phyloP scores from a whole-genome alignment of 2,888 invertebrate genomes.

The Odontocerum albicorne region DNA sequence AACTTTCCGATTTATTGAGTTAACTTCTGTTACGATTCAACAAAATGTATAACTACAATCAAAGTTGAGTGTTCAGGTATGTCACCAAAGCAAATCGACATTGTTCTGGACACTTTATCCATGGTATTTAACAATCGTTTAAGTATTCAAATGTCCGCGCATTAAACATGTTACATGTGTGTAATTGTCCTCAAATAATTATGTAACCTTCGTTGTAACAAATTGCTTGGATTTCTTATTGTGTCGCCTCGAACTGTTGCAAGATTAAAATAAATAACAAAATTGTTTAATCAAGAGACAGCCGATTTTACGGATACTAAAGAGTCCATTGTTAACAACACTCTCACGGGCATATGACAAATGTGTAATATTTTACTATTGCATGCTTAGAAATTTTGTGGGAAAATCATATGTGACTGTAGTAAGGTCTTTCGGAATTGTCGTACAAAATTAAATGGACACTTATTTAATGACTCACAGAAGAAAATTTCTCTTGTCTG shows the following conservation, averaged over 20 bases:
- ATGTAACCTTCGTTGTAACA: constrained; percentile 3
- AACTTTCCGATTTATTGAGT: no score
- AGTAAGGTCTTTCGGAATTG: no score
- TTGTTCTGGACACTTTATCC: constrained; percentile 12
- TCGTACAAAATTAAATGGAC: no score
- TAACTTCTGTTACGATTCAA: no score
- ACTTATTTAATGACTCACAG: no score
- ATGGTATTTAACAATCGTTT: constrained; percentile 10
- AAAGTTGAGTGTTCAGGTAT: background rate
- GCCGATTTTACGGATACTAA: constrained; percentile 18
- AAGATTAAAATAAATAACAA: background rate
- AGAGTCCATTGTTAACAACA: constrained; percentile 11
- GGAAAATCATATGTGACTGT: no score
- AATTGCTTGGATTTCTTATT: constrained; percentile 14
- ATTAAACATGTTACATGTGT: constrained; percentile 9
- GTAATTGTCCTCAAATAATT: constrained; percentile 9
- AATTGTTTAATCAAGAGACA: constrained; percentile 10
- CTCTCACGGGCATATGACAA: constrained; percentile 2
- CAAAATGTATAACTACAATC: no score
- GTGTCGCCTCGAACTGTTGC: background rate
- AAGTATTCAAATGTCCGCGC: constrained; percentile 1
- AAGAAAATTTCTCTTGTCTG: no score
- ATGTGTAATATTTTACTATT: constrained; percentile 10
- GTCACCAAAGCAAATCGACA: constrained; percentile 15
- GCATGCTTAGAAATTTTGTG: no score